Conservation (phyloP, 2,113 vertebrate species). For the Oreochromis niloticus region DNA sequence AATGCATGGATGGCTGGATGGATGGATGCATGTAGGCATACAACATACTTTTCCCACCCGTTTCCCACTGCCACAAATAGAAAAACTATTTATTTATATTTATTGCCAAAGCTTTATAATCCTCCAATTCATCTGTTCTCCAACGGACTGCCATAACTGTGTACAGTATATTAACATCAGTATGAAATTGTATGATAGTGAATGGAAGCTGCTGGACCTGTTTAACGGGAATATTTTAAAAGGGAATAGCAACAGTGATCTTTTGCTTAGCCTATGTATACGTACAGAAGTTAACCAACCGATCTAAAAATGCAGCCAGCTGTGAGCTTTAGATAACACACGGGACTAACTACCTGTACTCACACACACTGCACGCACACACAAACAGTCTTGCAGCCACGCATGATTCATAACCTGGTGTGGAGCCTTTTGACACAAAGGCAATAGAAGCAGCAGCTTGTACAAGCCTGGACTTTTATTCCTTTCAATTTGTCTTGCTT, state of each 20-base stretch:
- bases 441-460: slow-evolving; percentile 62
- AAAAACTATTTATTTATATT: background rate
- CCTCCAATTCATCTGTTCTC: background rate
- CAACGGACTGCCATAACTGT: background rate
- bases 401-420: slow-evolving; percentile 67
- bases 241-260: background rate
- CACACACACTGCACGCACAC: background rate
- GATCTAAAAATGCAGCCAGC: slow-evolving; percentile 4
- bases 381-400: slow-evolving; percentile 15
- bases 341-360: slow-evolving; percentile 14
- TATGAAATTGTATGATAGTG: background rate
- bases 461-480: slow-evolving; percentile 70
- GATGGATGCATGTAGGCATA: background rate
- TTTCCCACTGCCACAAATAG: background rate
- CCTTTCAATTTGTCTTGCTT: slow-evolving; percentile 77
- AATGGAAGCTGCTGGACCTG: background rate
- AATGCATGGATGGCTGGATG: background rate
- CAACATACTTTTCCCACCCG: background rate
- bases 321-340: slow-evolving; percentile 25
- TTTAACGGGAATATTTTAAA: background rate
- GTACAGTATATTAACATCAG: background rate
- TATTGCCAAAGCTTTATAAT: background rate
- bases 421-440: slow-evolving; percentile 64
- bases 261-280: background rate
- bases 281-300: slow-evolving; percentile 28